A percentile compares a stretch with the other conserved stretches of the same genome.
Conservation (phyloP, 92 coral and sea anemone genomes). For the Metridium senile region DNA sequence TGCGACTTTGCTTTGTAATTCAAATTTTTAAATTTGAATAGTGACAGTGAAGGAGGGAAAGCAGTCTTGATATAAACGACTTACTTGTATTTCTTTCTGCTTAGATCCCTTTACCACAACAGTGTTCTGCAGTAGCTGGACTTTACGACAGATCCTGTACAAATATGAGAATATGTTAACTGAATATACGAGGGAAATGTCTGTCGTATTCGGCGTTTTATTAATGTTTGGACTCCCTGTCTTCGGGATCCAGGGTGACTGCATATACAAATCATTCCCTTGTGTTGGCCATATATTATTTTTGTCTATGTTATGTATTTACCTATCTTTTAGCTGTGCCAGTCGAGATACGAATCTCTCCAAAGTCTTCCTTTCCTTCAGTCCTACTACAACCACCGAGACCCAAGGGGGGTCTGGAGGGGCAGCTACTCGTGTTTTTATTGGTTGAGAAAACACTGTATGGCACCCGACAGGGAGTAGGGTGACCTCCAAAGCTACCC, state of each 20-base stretch:
- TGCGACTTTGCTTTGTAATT: too few relatives aligned
- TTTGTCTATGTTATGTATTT: too few relatives aligned
- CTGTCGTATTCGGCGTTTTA: too few relatives aligned
- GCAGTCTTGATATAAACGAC: neutral
- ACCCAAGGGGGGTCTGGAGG: constrained; percentile 80
- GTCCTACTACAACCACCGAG: constrained; percentile 62
- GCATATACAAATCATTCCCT: too few relatives aligned
- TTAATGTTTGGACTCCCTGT: too few relatives aligned
- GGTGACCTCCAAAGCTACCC: constrained; percentile 80
- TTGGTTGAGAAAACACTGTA: constrained; percentile 65
- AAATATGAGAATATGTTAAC: neutral
- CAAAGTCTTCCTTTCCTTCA: constrained; percentile 68
- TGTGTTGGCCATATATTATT: too few relatives aligned
- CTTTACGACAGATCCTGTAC: constrained; percentile 49
- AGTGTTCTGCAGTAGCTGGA: constrained; percentile 59
- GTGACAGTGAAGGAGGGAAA: neutral
- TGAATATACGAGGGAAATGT: neutral
- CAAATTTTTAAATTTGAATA: too few relatives aligned
- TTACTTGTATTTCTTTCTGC: constrained; percentile 68
- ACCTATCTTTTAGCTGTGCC: constrained; percentile 82
- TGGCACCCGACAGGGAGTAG: constrained; percentile 74
- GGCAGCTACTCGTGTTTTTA: constrained; percentile 69
- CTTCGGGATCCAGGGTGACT: too few relatives aligned
- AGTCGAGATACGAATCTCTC: constrained; percentile 73
- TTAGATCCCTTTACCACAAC: constrained; percentile 80